These are phyloP conservation scores for Rhamphomyia laevipes DNA, from an alignment of 2,888 invertebrate genomes.

Conservation along the genomic window DNA sequence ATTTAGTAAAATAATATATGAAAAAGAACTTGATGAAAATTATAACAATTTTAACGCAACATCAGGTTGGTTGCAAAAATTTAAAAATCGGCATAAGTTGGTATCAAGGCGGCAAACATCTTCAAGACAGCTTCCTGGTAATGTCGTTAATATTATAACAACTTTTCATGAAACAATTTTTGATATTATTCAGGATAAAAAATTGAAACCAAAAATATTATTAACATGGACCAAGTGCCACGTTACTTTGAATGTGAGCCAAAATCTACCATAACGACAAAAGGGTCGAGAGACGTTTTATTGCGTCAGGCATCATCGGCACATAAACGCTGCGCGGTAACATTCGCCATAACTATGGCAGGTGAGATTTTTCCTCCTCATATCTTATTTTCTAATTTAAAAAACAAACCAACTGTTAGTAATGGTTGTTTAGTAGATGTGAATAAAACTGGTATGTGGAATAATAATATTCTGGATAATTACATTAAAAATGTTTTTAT, in stretches of 20 bases:
- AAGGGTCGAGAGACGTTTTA: neutral
- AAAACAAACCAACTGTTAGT: neutral
- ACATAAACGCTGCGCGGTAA: neutral
- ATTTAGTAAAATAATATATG: neutral
- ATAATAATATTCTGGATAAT: neutral
- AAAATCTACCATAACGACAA: neutral
- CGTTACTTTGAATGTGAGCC: neutral
- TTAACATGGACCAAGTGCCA: constrained; percentile 1
- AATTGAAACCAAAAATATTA: neutral
- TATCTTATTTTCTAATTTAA: neutral
- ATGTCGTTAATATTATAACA: constrained; percentile 1
- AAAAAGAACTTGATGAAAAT: neutral
- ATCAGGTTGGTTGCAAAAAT: neutral
- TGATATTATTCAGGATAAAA: neutral
- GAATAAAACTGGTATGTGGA: neutral
- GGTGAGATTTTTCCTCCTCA: neutral
- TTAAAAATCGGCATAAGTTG: neutral
- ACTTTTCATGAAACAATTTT: neutral
- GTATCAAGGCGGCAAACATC: neutral
- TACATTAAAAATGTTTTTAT: neutral
- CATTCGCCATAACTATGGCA: constrained; percentile 1
- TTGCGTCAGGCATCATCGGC: constrained; percentile 1
- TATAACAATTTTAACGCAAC: neutral
- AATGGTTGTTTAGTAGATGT: neutral
- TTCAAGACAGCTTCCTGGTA: neutral